Conservation (phyloP, 2,888 invertebrate genomes). For the Schizaphis graminum region DNA sequence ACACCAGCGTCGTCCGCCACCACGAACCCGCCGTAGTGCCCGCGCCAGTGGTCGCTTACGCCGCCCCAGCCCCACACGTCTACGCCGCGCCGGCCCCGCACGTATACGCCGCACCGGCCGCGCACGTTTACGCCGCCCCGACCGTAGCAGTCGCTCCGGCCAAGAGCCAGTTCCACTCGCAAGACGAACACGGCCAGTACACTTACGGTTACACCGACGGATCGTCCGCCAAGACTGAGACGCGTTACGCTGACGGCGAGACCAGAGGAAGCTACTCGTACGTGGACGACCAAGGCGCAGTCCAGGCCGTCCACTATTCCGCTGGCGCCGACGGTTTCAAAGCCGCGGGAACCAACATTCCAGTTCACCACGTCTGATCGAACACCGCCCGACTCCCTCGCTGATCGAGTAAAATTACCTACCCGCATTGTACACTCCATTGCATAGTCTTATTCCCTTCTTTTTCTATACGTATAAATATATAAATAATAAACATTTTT, state of each 20-base stretch:
- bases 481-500: constrained; percentile 18
- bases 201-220: constrained; percentile 71
- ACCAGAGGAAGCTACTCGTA: constrained; percentile 72
- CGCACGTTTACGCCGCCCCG: constrained; percentile 69
- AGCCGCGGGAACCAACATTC: constrained; percentile 72
- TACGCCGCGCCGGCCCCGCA: constrained; percentile 70
- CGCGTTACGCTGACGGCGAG: constrained; percentile 71
- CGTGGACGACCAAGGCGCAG: constrained; percentile 71
- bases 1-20: constrained; percentile 68
- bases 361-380: constrained; percentile 68
- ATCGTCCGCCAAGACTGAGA: constrained; percentile 70
- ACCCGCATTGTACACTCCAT: not conserved
- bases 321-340: constrained; percentile 73
- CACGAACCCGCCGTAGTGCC: not conserved
- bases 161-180: constrained; percentile 69
- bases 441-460: constrained; percentile 20
- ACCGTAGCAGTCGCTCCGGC: constrained; percentile 69
- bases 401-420: constrained; percentile 7
- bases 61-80: constrained; percentile 50
- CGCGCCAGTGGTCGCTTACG: not conserved
- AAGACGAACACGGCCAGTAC: constrained; percentile 72
- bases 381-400: not conserved
- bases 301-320: constrained; percentile 72
- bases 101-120: constrained; percentile 36
- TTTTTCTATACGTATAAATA: not conserved